phyloP scores from a whole-genome alignment of 1,140 invertebrate species.

The Ooceraea biroi region DNA sequence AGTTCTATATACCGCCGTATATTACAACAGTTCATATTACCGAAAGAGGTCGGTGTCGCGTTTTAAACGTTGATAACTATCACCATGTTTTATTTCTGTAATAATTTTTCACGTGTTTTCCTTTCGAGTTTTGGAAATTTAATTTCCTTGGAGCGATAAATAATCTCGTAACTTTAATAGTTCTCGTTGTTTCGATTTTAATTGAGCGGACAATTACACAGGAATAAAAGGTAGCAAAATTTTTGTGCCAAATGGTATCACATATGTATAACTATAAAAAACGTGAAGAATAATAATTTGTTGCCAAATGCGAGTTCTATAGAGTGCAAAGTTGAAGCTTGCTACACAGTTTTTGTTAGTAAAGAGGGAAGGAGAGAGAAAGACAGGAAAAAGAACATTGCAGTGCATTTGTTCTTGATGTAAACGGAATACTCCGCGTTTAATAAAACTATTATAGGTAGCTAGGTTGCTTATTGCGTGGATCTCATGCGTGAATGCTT shows the following conservation, averaged over 20 bases:
- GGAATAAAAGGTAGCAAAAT: not conserved
- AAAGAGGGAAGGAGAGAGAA: constrained; percentile 19
- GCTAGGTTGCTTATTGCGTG: constrained; percentile 32
- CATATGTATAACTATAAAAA: not conserved
- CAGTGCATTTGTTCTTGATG: not conserved
- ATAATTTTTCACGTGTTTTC: not conserved
- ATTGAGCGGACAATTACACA: not conserved
- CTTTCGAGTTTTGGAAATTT: not conserved
- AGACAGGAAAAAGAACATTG: not conserved
- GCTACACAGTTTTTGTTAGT: constrained; percentile 16
- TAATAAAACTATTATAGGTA: constrained; percentile 4
- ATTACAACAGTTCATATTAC: not conserved
- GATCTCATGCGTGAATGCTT: constrained; percentile 29
- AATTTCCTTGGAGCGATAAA: not conserved
- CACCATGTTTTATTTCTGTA: not conserved
- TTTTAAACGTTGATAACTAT: not conserved
- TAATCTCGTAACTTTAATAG: not conserved
- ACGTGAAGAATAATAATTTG: not conserved
- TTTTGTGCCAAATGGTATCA: not conserved
- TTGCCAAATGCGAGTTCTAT: not conserved
- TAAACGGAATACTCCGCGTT: constrained; percentile 11
- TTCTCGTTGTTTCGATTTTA: not conserved
- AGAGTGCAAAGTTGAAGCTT: not conserved
- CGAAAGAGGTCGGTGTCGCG: not conserved
- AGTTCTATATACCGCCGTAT: too few relatives aligned